These are phyloP conservation scores for Bombylius discolor DNA, from an alignment of 2,888 invertebrate genomes.

Conservation along the genomic window DNA sequence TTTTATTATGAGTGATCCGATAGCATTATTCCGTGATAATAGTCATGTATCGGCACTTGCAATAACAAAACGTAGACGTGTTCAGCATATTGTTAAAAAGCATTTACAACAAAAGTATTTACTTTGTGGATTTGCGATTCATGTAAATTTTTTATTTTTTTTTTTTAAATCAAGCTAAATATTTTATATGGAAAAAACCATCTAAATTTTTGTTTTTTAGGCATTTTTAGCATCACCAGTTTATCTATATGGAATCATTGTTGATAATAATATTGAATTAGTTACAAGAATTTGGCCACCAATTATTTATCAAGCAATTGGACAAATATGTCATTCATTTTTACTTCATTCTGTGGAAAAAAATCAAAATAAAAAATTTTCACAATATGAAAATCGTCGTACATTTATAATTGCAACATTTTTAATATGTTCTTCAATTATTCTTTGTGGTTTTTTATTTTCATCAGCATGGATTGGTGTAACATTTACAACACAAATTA, in stretches of 20 bases:
- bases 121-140: slow-evolving; percentile 36
- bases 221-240: slow-evolving; percentile 34
- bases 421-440: slow-evolving; percentile 28
- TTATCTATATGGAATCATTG: slow-evolving; percentile 33
- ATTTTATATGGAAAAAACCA: not conserved
- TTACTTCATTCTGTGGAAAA: slow-evolving; percentile 28
- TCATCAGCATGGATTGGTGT: slow-evolving; percentile 33
- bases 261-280: slow-evolving; percentile 33
- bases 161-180: not conserved
- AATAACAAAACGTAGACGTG: slow-evolving; percentile 13
- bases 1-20: not conserved
- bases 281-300: slow-evolving; percentile 34
- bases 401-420: slow-evolving; percentile 30
- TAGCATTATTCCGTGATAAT: not conserved
- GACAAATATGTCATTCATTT: slow-evolving; percentile 31
- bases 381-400: slow-evolving; percentile 25
- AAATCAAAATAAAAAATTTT: slow-evolving; percentile 17
- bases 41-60: slow-evolving; percentile 18
- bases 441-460: slow-evolving; percentile 32
- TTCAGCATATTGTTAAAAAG: slow-evolving; percentile 33
- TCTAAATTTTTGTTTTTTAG: slow-evolving; percentile 17
- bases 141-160: slow-evolving; percentile 20
- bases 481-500: slow-evolving; percentile 29
- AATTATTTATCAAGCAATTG: slow-evolving; percentile 32
- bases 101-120: slow-evolving; percentile 37